Evolutionary conservation across 1,140 invertebrate genomes (phyloP).

Genomic region (Zaprionus tsacasi): DNA sequence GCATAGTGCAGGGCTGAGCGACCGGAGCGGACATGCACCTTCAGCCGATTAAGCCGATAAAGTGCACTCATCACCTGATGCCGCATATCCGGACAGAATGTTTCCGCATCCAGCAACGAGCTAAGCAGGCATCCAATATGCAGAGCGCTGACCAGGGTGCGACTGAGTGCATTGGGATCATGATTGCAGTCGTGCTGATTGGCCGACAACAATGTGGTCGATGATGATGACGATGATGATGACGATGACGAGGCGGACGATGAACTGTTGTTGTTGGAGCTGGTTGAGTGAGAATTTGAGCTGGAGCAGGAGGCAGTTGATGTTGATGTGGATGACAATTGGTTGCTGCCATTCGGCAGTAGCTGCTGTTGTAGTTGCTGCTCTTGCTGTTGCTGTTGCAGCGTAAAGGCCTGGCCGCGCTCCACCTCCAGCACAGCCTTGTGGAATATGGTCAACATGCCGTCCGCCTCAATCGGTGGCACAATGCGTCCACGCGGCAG

Average conservation of each 20-base stretch:
- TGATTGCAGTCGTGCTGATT: slow-evolving; percentile 86
- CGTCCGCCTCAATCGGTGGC: slow-evolving; percentile 91
- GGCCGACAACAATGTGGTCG: slow-evolving; percentile 63
- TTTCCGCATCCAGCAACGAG: slow-evolving; percentile 86
- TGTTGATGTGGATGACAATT: slow-evolving; percentile 41
- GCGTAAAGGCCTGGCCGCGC: slow-evolving; percentile 82
- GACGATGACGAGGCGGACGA: slow-evolving; percentile 46
- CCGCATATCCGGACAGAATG: slow-evolving; percentile 85
- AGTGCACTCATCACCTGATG: slow-evolving; percentile 87
- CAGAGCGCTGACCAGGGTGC: slow-evolving; percentile 93
- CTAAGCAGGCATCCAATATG: slow-evolving; percentile 92
- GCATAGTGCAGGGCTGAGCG: slow-evolving; percentile 93
- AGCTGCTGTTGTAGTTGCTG: slow-evolving; percentile 47
- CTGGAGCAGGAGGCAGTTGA: slow-evolving; percentile 7
- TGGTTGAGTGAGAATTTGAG: not conserved
- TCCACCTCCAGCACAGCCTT: slow-evolving; percentile 91
- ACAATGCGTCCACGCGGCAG: slow-evolving; percentile 89
- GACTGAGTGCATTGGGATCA: slow-evolving; percentile 91
- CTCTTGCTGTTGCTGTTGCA: slow-evolving; percentile 66
- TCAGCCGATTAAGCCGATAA: slow-evolving; percentile 91
- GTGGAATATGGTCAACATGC: slow-evolving; percentile 92
- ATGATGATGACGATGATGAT: slow-evolving; percentile 39
- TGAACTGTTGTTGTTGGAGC: slow-evolving; percentile 31
- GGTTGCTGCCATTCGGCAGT: slow-evolving; percentile 14
- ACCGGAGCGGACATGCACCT: slow-evolving; percentile 87